phyloP scores from a whole-genome alignment of 37 sponge, comb jelly and placozoan genomes.

The Geodia barretti region DNA sequence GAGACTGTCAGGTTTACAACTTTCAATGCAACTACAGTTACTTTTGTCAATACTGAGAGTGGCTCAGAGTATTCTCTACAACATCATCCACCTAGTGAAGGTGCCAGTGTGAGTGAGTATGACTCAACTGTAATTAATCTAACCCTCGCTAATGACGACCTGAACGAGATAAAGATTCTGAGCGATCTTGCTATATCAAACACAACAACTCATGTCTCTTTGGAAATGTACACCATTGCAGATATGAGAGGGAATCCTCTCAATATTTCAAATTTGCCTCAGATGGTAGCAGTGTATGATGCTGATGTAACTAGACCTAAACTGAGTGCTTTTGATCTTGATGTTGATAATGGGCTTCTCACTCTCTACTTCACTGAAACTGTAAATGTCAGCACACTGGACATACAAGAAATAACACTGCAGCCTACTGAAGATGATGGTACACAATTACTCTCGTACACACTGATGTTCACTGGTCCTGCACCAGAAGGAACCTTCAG shows the following conservation, averaged over 20 bases:
- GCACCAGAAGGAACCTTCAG: constrained; percentile 70
- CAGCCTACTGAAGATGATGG: constrained; percentile 34
- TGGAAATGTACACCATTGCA: constrained; percentile 31
- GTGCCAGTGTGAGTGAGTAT: constrained; percentile 22
- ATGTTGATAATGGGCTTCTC: constrained; percentile 71
- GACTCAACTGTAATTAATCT: constrained; percentile 70
- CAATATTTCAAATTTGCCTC: constrained; percentile 67
- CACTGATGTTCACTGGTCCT: constrained; percentile 16
- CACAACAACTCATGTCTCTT: constrained; percentile 48
- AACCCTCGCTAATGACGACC: constrained; percentile 62
- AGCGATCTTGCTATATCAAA: constrained; percentile 55
- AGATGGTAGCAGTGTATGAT: constrained; percentile 24
- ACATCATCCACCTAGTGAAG: constrained; percentile 45
- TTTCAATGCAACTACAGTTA: constrained; percentile 58
- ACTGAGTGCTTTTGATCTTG: constrained; percentile 63
- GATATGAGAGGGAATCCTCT: constrained; percentile 76
- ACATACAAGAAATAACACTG: constrained; percentile 58
- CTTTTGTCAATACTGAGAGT: constrained; percentile 52
- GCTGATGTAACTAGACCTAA: constrained; percentile 68
- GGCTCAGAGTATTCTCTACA: constrained; percentile 59
- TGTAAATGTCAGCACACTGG: constrained; percentile 57
- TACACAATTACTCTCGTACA: constrained; percentile 29
- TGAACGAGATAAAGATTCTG: constrained; percentile 81
- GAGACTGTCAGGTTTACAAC: constrained; percentile 70
- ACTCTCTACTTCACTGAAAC: constrained; percentile 75